These are phyloP conservation scores for Notarius quadriscutis DNA, from an alignment of 2,113 vertebrate genomes.

Conservation along the genomic window DNA sequence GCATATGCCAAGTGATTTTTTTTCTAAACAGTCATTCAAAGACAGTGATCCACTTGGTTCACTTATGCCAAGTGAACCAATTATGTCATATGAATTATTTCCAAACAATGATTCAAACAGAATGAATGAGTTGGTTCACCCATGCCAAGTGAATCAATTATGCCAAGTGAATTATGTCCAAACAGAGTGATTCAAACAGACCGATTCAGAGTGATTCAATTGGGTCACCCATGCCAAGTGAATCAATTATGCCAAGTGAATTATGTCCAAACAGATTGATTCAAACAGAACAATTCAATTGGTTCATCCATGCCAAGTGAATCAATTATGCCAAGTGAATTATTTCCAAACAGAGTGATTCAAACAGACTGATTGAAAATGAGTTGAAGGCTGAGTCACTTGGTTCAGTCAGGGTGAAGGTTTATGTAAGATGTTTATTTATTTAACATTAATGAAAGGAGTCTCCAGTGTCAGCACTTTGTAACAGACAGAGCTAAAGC, in stretches of 20 bases:
- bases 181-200: too few relatives aligned
- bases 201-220: neutral
- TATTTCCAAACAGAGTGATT: neutral
- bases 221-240: neutral
- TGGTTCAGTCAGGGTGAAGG: neutral
- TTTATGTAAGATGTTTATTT: neutral
- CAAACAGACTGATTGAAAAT: neutral
- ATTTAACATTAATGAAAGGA: neutral
- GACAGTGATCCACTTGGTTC: too few relatives aligned
- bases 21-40: too few relatives aligned
- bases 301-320: neutral
- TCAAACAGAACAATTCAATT: neutral
- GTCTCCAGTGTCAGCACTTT: neutral
- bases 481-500: neutral
- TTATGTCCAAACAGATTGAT: neutral
- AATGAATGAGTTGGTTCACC: too few relatives aligned
- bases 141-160: too few relatives aligned
- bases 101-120: too few relatives aligned
- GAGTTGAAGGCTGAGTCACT: neutral
- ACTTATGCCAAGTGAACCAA: neutral
- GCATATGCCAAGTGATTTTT: too few relatives aligned
- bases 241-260: neutral
- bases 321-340: neutral
- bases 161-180: too few relatives aligned
- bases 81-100: too few relatives aligned